Base-by-base conservation (phyloP, 2,888 invertebrate genomes). In the Drosophila diplacantha region DNA sequence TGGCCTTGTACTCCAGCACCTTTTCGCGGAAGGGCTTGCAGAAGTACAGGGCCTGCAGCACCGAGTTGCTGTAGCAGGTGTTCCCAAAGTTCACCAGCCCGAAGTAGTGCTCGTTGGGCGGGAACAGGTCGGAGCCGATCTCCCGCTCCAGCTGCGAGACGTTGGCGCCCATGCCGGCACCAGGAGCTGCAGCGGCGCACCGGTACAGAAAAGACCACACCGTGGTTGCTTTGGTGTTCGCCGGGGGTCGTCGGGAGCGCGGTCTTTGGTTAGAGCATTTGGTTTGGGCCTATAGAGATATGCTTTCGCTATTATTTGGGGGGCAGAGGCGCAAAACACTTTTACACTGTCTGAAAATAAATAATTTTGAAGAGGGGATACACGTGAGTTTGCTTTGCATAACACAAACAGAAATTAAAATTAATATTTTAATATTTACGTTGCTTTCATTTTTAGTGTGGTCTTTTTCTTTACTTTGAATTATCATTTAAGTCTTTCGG, bases 31-130 rank as follows among this genome's bases (percentile, higher is more conserved):
- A 99, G 64, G 99, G 99, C 86, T 97, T 95, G 90, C 99, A 99
- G 89, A 99, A 99, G 89, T 99, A 99, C 73, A 99, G 91, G 31
- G 99, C 99, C 92, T 99, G 99, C 73, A 99, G 91, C 78, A 99
- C 99, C 43, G 99, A 99, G 90, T 99, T 99, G 89, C 98, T 98
- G 89, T 99, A 99, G 90, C 99, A 99, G 31, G 99, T 99, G 90
- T 99, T 99, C 78, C 99, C 99, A 91, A 99, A 99, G 92, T 99
- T 99, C 74, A 99, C 98, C 90, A 99, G 92, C 87, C 99, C 99
- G 91, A 99, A 99, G 90, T 98, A 99, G 90, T 98, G 98, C 89
- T 99, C 99, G 90, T 99, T 99, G 71, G 96, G 95, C 85, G 98
- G 98, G 90, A 99, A 96, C 88, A 97, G 96, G 90, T 99, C 99